These are phyloP conservation scores for Chromis chromis DNA, from an alignment of 2,797 vertebrate species.

Conservation along the genomic window DNA sequence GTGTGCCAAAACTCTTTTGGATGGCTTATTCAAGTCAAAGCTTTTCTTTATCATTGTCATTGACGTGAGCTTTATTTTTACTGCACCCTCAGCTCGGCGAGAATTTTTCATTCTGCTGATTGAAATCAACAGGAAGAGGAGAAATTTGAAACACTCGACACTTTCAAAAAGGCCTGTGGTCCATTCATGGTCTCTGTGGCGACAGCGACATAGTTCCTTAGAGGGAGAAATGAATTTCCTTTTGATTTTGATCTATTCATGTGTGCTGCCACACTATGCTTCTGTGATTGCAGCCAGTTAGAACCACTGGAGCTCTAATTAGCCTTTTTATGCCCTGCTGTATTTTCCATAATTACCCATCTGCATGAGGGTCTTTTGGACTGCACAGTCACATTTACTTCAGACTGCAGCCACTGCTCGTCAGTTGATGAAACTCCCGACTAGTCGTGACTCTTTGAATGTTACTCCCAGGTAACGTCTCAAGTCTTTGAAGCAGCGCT, in stretches of 20 bases:
- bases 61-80: background rate
- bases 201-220: slow-evolving; percentile 45
- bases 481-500: background rate
- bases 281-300: slow-evolving; percentile 47
- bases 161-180: slow-evolving; percentile 22
- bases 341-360: slow-evolving; percentile 18
- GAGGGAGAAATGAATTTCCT: slow-evolving; percentile 35
- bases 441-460: background rate
- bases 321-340: slow-evolving; percentile 18
- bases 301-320: slow-evolving; percentile 42
- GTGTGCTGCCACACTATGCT: slow-evolving; percentile 26
- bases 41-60: slow-evolving; percentile 9
- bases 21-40: slow-evolving; percentile 5
- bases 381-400: slow-evolving; percentile 24
- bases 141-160: slow-evolving; percentile 16
- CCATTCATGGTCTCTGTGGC: slow-evolving; percentile 54
- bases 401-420: background rate
- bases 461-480: no score
- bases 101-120: slow-evolving; percentile 22
- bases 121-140: slow-evolving; percentile 48
- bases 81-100: background rate
- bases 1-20: slow-evolving; percentile 4
- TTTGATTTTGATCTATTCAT: slow-evolving; percentile 56
- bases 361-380: slow-evolving; percentile 18
- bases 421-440: background rate